Base-by-base conservation (phyloP, 2,113 vertebrate species). In the human (Homo sapiens) region DNA sequence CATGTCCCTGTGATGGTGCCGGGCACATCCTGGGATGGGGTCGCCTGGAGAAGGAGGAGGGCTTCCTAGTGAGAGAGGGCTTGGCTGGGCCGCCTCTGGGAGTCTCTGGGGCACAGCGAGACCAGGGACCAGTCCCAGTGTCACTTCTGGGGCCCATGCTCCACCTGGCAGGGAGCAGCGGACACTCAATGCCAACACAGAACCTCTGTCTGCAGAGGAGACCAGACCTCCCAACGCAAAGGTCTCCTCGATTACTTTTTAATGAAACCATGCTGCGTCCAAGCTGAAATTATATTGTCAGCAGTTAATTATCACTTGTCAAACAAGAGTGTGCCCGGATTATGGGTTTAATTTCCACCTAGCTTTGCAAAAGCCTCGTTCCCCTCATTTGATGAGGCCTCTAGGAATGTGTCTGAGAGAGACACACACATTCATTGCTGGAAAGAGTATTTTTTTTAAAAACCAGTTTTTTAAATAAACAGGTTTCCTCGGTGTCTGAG, bases 271-370 rank as follows among this genome's bases (percentile, higher is more conserved):
- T 83, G 73, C 89, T 97, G 88, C 64, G 82, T 96, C 97, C 90
- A 97, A 97, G 95, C 95, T 43, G 55, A 92, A 97, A 98, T 98
- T 90, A 98, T 92, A 80, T 68, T 97, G 96, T 97, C 98, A 96
- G 97, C 98, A 98, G 97, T 98, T 99, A 98, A 99, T 98, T 98
- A 98, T 98, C 98, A 96, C 98, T 98, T 98, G 98, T 98, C 98
- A 98, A 88, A 76, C 72, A 52, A 66, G 91, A 70, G 90, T 93
- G 87, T 52, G 1, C 80, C 84, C 81, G 91, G 96, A 93, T 14
- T 27, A 86, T 11, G 50, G 97, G 72, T 96, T 98, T 98, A 79
- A 97, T 92, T 98, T 96, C 93, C 81, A 16, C 2, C 38, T 40
- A 81, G 95, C 16, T 97, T 85, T 97, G 90, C 1, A 50, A 83